Base-by-base conservation (phyloP, 2,113 vertebrate genomes). In the Thomomys bottae region DNA sequence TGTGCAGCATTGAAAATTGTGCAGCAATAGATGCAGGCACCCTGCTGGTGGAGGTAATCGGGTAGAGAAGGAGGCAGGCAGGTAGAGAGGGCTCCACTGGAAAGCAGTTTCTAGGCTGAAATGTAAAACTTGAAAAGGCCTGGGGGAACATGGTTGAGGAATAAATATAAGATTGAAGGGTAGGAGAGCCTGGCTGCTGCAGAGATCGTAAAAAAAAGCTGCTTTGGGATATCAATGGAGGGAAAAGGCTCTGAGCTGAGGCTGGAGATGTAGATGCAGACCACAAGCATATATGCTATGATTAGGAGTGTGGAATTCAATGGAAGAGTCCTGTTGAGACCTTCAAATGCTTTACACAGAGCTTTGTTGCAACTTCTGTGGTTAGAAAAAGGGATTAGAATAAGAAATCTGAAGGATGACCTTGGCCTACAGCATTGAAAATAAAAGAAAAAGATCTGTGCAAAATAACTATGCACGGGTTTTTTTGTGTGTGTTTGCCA, bases 401-500 rank as follows among this genome's bases (percentile, higher is more conserved):
- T 54, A 78, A 6, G 26, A 57, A 79, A 8, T 71, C 20, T 70
- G 59, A 86, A 86, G 36, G 9, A 54, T 87, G 24, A 54, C 49
- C 15, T 54, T 54, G 49, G 15, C 49, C 49, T 24, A 14, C 32
- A 14, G 32, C 40, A 66, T 6, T 24, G 20, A 17, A 24, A 67
- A n/a, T 23, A 12, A 40, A 28, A 82, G 40, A 67, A 49, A 14
- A 49, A 67, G 32, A 26, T 40, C 63, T 67, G 4, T 5, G n/a
- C 40, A 12, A 28, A 67, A 15, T 45, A 21, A 10, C 23, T 64
- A 70, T 81, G 21, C 24, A 59, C 4, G 68, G 38, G 34, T 49
- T 64, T 93, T 91, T 18, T 76, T 80, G 72, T n/a, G n/a, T n/a
- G 26, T 67, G 67, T 71, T 84, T 84, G 59, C 34, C 64, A 85